phyloP scores from a whole-genome alignment of 2,797 vertebrate genomes.

The Tadarida brasiliensis region DNA sequence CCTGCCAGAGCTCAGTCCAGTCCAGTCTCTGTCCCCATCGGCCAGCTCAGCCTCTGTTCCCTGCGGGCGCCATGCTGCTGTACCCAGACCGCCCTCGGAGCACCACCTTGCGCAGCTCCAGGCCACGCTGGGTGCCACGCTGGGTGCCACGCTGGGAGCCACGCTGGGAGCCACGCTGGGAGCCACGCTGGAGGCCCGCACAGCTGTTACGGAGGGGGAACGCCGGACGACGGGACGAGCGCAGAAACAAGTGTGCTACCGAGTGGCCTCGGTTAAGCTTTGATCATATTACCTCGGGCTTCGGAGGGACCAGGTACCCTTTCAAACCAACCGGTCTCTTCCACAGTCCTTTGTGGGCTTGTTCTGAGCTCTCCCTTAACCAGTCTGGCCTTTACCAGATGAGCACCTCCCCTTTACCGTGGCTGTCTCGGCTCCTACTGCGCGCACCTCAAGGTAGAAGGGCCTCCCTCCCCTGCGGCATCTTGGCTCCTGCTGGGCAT shows the following conservation, averaged over 20 bases:
- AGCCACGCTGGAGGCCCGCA: not conserved
- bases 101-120: too few relatives aligned
- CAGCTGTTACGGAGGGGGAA: not conserved
- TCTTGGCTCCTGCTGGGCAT: not conserved
- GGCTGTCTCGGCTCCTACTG: not conserved
- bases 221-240: not conserved
- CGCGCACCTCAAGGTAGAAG: not conserved
- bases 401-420: not conserved
- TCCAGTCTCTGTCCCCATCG: not conserved
- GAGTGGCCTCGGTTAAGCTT: not conserved
- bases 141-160: too few relatives aligned
- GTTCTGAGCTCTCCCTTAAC: not conserved
- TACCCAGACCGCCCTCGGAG: not conserved
- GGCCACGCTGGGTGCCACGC: too few relatives aligned
- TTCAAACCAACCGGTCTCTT: not conserved
- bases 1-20: not conserved
- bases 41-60: not conserved
- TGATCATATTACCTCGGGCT: not conserved
- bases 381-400: not conserved
- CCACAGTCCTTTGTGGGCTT: not conserved
- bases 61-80: not conserved
- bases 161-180: not conserved
- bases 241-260: not conserved
- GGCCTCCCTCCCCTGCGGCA: not conserved
- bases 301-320: not conserved